Percentiles rank a stretch among this genome's conserved stretches.
Evolutionary conservation across 2,888 invertebrate genomes (phyloP).

Genomic region (Lasioglossum lativentre): DNA sequence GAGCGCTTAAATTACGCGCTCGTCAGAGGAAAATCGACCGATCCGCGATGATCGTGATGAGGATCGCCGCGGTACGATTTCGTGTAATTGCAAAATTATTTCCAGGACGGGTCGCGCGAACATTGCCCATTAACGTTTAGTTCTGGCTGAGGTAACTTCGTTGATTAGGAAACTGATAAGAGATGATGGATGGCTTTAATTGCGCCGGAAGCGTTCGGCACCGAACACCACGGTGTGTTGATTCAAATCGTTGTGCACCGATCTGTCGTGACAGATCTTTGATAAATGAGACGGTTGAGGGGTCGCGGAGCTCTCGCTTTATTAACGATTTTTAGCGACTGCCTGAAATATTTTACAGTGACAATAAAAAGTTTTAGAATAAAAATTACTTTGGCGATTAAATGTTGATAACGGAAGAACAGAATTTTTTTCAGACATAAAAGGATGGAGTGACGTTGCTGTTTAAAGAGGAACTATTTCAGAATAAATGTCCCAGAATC

Average conservation of each 20-base stretch:
- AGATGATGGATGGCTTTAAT: constrained; percentile 17
- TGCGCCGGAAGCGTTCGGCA: neutral
- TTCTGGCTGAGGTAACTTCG: constrained; percentile 22
- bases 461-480: no score
- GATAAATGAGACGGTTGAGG: neutral
- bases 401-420: neutral
- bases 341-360: neutral
- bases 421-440: no score
- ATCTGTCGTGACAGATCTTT: neutral
- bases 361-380: no score
- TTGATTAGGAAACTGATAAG: constrained; percentile 24
- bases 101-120: neutral
- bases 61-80: constrained; percentile 20
- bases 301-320: neutral
- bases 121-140: constrained; percentile 20
- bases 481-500: neutral
- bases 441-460: no score
- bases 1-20: constrained; percentile 71
- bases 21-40: constrained; percentile 45
- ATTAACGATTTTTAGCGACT: neutral
- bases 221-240: neutral
- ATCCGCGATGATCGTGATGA: constrained; percentile 11
- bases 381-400: neutral
- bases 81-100: constrained; percentile 32
- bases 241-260: neutral